phyloP scores from a whole-genome alignment of 2,113 vertebrate species.

The Pterocles gutturalis region DNA sequence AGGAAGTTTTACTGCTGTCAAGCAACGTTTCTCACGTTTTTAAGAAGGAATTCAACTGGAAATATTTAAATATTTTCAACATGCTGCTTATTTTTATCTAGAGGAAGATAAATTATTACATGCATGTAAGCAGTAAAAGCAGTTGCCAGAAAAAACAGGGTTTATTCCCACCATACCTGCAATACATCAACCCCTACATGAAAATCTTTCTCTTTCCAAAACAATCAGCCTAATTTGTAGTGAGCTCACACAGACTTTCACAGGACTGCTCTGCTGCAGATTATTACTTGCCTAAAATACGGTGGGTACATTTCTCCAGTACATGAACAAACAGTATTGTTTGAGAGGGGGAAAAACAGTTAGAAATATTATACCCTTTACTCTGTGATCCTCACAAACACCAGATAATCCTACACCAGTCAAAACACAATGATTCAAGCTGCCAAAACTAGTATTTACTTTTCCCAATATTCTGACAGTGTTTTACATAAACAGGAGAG shows the following conservation, averaged over 20 bases:
- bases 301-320: neutral
- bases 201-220: constrained; percentile 27
- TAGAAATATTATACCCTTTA: neutral
- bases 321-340: neutral
- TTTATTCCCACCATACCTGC: constrained; percentile 26
- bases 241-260: neutral
- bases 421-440: neutral
- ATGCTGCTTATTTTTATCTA: constrained; percentile 31
- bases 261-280: neutral
- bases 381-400: neutral
- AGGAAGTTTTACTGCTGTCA: constrained; percentile 13
- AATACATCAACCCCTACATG: neutral
- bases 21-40: neutral
- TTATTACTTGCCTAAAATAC: neutral
- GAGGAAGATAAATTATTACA: constrained; percentile 30
- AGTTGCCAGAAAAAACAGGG: neutral
- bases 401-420: neutral
- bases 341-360: neutral
- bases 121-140: neutral
- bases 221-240: constrained; percentile 12
- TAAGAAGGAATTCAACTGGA: constrained; percentile 23
- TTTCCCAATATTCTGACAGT: neutral
- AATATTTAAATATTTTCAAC: constrained; percentile 42
- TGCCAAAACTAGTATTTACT: constrained; percentile 19
- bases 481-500: neutral